Conservation (phyloP, 2,888 invertebrate species). For the Drosophila barbarae region DNA sequence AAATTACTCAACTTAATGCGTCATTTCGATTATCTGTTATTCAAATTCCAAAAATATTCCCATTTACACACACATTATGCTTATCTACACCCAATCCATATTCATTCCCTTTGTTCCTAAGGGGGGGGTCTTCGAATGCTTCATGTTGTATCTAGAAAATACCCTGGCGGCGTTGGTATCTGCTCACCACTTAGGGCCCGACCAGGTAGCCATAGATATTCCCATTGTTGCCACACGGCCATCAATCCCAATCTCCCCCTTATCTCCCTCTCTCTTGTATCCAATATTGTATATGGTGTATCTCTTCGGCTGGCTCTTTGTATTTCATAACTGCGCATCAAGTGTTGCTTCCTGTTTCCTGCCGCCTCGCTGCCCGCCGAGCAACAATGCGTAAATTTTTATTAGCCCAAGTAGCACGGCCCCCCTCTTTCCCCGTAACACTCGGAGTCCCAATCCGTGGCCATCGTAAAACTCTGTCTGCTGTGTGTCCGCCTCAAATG, state of each 20-base stretch:
- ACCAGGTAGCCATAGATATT: constrained; percentile 34
- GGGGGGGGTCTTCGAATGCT: neutral
- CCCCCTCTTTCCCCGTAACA: constrained; percentile 1
- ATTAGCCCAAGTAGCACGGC: constrained; percentile 48
- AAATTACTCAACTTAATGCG: constrained; percentile 1
- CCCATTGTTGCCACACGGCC: constrained; percentile 39
- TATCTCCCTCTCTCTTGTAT: neutral
- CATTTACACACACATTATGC: constrained; percentile 19
- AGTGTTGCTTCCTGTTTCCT: constrained; percentile 67
- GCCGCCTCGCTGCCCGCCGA: constrained; percentile 28
- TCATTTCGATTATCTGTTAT: neutral
- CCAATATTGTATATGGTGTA: constrained; percentile 22
- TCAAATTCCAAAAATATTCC: constrained; percentile 4
- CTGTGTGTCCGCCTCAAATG: constrained; percentile 53
- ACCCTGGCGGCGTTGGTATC: constrained; percentile 13
- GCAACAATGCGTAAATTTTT: constrained; percentile 63
- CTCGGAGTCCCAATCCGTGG: constrained; percentile 22
- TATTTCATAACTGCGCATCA: constrained; percentile 64
- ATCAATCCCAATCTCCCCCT: constrained; percentile 18
- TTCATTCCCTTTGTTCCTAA: neutral
- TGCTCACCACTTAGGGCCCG: constrained; percentile 24
- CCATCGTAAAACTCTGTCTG: constrained; percentile 38
- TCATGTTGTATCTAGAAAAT: constrained; percentile 11
- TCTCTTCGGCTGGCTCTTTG: constrained; percentile 17
- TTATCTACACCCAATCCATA: constrained; percentile 25